A percentile compares a stretch with the other conserved stretches of the same genome.
phyloP scores from a whole-genome alignment of 2,797 vertebrate species.

The Nyctibius grandis region DNA sequence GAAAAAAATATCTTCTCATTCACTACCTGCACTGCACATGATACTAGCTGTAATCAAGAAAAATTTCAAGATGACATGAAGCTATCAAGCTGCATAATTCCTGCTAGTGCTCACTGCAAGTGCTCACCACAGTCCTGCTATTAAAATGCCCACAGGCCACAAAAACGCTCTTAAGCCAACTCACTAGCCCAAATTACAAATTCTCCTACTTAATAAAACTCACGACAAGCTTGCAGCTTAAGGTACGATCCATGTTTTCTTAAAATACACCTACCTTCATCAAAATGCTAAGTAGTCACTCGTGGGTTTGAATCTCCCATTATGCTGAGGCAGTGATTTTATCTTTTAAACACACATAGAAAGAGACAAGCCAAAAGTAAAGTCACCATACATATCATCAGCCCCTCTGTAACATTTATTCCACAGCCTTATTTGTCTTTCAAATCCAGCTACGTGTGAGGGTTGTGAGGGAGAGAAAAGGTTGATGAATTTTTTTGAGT shows the following conservation, averaged over 20 bases:
- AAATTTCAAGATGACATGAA: background rate
- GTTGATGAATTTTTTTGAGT: background rate
- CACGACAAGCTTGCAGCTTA: background rate
- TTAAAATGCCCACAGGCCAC: background rate
- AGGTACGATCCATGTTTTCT: background rate
- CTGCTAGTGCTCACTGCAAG: background rate
- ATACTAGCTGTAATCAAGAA: background rate
- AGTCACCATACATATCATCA: background rate
- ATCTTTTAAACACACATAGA: background rate
- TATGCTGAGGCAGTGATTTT: background rate
- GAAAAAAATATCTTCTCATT: background rate
- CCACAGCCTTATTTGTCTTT: background rate
- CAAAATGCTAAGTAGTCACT: background rate
- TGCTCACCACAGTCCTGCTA: background rate
- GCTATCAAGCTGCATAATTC: background rate
- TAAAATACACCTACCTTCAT: background rate
- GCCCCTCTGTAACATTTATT: background rate
- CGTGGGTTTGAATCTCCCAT: background rate
- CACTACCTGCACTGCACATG: background rate
- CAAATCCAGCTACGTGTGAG: background rate
- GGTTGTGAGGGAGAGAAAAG: background rate
- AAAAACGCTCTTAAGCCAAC: background rate
- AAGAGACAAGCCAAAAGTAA: background rate
- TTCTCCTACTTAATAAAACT: background rate
- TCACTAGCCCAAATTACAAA: background rate